These are phyloP conservation scores for Drymonia ruficornis DNA, from an alignment of 2,888 invertebrate species.

Conservation along the genomic window DNA sequence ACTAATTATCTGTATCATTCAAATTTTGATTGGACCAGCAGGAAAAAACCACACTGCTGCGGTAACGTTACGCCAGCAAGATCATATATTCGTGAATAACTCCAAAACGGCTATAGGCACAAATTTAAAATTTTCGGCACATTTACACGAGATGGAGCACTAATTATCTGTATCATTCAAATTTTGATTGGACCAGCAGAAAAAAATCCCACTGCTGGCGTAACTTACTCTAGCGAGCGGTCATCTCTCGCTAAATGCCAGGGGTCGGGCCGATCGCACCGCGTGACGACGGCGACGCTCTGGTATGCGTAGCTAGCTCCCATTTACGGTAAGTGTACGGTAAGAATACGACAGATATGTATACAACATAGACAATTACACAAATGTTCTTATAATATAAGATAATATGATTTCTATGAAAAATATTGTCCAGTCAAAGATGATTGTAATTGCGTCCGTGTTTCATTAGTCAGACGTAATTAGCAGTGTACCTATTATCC, in stretches of 20 bases:
- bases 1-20: too few species aligned
- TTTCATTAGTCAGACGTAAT: constrained; percentile 3
- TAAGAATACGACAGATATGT: constrained; percentile 39
- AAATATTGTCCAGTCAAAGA: not conserved
- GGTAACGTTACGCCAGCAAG: too few species aligned
- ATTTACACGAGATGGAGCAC: too few species aligned
- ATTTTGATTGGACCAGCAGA: too few species aligned
- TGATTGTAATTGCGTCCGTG: not conserved
- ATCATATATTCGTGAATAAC: too few species aligned
- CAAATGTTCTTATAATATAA: constrained; percentile 7
- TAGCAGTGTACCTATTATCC: not conserved
- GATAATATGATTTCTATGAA: not conserved
- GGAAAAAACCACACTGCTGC: too few species aligned
- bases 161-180: too few species aligned
- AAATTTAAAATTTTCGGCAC: too few species aligned
- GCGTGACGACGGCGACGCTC: constrained; percentile 43
- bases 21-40: too few species aligned
- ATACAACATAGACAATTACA: constrained; percentile 28
- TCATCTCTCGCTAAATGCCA: constrained; percentile 74
- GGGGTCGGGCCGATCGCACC: constrained; percentile 55
- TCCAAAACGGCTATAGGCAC: too few species aligned
- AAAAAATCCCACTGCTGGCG: too few species aligned
- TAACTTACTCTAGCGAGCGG: too few species aligned
- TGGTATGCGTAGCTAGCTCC: constrained; percentile 60
- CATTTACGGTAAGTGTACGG: constrained; percentile 45